Conservation (phyloP, 1,140 invertebrate genomes). For the Pygmarrhopalites habei region DNA sequence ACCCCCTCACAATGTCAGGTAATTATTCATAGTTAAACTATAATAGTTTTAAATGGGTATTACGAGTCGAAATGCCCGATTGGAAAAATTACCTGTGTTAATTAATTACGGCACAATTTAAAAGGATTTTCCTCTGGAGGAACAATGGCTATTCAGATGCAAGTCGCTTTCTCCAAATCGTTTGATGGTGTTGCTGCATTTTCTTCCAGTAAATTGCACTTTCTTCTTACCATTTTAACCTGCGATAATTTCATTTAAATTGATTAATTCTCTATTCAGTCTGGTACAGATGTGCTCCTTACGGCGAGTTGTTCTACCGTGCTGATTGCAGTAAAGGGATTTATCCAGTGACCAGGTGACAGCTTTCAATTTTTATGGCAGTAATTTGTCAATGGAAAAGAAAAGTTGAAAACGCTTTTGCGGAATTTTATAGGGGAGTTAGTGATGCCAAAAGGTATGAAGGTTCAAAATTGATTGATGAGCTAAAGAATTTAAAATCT, state of each 20-base stretch:
- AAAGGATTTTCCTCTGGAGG: background rate
- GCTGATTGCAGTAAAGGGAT: background rate
- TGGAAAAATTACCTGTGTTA: too few species aligned
- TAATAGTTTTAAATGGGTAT: too few species aligned
- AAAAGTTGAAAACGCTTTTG: too few species aligned
- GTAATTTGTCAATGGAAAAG: too few species aligned
- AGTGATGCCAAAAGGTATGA: background rate
- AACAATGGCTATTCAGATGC: background rate
- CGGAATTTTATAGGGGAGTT: too few species aligned
- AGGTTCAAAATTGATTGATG: background rate
- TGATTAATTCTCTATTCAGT: background rate
- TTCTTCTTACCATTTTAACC: background rate
- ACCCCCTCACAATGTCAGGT: too few species aligned
- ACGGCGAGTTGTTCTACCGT: background rate
- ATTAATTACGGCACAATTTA: too few species aligned
- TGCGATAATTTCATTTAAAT: background rate
- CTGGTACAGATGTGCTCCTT: conserved; percentile 5
- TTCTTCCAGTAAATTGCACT: background rate
- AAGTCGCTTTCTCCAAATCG: background rate
- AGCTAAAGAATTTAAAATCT: background rate
- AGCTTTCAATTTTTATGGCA: too few species aligned
- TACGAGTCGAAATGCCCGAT: too few species aligned
- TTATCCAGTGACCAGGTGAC: background rate
- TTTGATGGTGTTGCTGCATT: background rate
- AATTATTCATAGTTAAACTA: too few species aligned